phyloP scores from a whole-genome alignment of 2,888 invertebrate genomes.

The Troglohyphantes excavatus region DNA sequence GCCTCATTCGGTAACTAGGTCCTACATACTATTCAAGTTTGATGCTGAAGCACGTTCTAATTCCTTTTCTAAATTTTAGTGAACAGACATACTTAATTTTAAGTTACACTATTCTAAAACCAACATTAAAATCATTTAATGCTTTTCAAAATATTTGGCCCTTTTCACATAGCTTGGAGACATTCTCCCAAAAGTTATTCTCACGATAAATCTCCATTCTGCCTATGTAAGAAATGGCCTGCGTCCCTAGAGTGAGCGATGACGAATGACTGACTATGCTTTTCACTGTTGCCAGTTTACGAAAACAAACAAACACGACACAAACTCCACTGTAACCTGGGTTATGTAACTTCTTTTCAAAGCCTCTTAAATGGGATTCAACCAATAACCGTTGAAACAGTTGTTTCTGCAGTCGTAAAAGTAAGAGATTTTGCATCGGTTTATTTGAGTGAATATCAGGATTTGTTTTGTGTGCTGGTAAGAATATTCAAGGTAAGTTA shows the following conservation, averaged over 20 bases:
- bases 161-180: too few relatives aligned
- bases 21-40: too few relatives aligned
- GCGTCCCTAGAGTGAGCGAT: constrained; percentile 27
- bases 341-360: constrained; percentile 33
- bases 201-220: neutral
- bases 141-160: too few relatives aligned
- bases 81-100: too few relatives aligned
- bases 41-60: too few relatives aligned
- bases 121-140: too few relatives aligned
- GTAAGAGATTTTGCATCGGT: too few relatives aligned
- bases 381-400: constrained; percentile 24
- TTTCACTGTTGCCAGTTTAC: neutral
- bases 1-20: too few relatives aligned
- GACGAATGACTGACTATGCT: constrained; percentile 32
- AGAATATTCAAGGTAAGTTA: too few relatives aligned
- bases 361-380: constrained; percentile 33
- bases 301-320: constrained; percentile 6
- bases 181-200: too few relatives aligned
- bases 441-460: neutral
- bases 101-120: too few relatives aligned
- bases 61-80: too few relatives aligned
- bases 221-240: constrained; percentile 36
- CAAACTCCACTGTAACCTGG: constrained; percentile 19
- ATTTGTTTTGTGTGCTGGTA: neutral
- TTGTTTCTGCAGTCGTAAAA: neutral